Evolutionary conservation across 2,888 invertebrate genomes (phyloP).

Genomic region (Carabus problematicus): DNA sequence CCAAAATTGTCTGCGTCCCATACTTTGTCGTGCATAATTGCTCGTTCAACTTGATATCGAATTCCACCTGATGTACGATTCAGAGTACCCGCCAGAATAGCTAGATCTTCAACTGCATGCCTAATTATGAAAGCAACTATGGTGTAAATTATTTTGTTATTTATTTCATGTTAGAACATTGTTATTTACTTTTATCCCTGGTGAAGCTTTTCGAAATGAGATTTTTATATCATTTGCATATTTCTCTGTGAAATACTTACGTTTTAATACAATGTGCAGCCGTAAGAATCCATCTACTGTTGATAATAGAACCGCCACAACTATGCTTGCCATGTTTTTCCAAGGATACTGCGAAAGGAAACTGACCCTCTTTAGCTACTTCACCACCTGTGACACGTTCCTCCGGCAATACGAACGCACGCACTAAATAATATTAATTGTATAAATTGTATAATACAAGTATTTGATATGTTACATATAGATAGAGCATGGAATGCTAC

Average conservation of each 20-base stretch:
- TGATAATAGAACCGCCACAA: constrained; percentile 34
- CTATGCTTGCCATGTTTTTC: constrained; percentile 15
- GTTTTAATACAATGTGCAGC: constrained; percentile 35
- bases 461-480: no score
- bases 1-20: constrained; percentile 33
- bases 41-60: constrained; percentile 1
- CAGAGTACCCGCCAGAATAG: constrained; percentile 21
- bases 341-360: constrained; percentile 28
- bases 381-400: constrained; percentile 12
- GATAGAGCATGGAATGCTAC: no score
- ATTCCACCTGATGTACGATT: constrained; percentile 13
- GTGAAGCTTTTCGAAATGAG: not conserved
- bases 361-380: constrained; percentile 25
- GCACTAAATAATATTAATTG: no score
- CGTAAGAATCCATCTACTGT: constrained; percentile 26
- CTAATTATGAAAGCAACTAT: not conserved
- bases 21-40: constrained; percentile 23
- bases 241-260: constrained; percentile 15
- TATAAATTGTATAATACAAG: no score
- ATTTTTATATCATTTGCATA: not conserved
- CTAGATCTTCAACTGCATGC: constrained; percentile 14
- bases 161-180: not conserved
- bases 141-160: not conserved
- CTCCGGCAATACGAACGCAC: no score
- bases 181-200: not conserved